These are phyloP conservation scores for Istiophorus platypterus DNA, from an alignment of 2,113 vertebrate species.

Conservation along the genomic window DNA sequence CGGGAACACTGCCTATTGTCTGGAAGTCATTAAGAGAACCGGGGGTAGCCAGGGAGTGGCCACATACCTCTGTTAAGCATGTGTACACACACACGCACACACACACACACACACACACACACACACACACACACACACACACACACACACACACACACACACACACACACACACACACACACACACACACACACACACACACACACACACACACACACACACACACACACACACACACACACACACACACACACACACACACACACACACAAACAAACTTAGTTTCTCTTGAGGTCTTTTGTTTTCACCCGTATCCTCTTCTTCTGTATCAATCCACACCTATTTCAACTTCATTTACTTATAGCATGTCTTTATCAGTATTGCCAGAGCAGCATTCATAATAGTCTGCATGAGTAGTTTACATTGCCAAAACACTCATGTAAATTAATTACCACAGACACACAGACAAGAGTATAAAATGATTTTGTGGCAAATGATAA, in stretches of 20 bases:
- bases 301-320: not conserved
- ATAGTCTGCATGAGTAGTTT: not conserved
- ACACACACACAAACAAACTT: slow-evolving; percentile 25
- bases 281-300: slow-evolving; percentile 18
- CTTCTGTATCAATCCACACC: slow-evolving; percentile 1
- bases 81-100: slow-evolving; percentile 31
- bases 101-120: slow-evolving; percentile 41
- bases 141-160: slow-evolving; percentile 28
- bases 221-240: slow-evolving; percentile 17
- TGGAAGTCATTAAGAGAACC: slow-evolving; percentile 86
- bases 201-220: slow-evolving; percentile 38
- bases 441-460: not conserved
- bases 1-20: slow-evolving; percentile 81
- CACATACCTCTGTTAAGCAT: slow-evolving; percentile 77
- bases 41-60: slow-evolving; percentile 81
- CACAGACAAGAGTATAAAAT: not conserved
- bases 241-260: slow-evolving; percentile 22
- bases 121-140: not conserved
- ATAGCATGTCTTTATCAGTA: not conserved
- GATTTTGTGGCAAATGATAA: not conserved
- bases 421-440: not conserved
- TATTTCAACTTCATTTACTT: not conserved
- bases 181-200: slow-evolving; percentile 37
- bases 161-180: slow-evolving; percentile 33
- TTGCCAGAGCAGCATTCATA: slow-evolving; percentile 11